phyloP scores from a whole-genome alignment of 2,888 invertebrate genomes.

The Drosophila flavopinicola region DNA sequence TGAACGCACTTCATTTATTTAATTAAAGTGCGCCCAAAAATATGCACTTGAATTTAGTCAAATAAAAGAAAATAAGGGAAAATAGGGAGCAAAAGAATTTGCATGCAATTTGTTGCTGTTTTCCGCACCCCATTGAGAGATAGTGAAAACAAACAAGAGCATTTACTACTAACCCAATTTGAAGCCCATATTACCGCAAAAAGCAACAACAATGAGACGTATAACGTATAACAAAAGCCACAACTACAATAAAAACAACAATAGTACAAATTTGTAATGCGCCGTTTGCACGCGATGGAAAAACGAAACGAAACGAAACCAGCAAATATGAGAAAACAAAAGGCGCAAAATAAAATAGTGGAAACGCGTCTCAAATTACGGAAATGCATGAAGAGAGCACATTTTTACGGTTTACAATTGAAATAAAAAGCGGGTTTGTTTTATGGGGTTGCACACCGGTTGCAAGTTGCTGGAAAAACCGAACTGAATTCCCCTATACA shows the following conservation, averaged over 20 bases:
- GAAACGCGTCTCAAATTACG: slow-evolving; percentile 64
- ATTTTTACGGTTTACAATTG: slow-evolving; percentile 31
- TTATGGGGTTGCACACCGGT: slow-evolving; percentile 6
- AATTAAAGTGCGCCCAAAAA: slow-evolving; percentile 36
- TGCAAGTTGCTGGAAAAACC: slow-evolving; percentile 6
- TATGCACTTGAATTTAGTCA: slow-evolving; percentile 22
- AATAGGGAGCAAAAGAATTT: slow-evolving; percentile 22
- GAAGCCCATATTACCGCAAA: slow-evolving; percentile 36
- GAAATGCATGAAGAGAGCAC: slow-evolving; percentile 60
- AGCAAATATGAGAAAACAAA: slow-evolving; percentile 61
- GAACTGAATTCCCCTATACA: slow-evolving; percentile 4
- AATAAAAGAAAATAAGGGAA: background rate
- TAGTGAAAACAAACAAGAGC: slow-evolving; percentile 57
- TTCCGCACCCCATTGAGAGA: slow-evolving; percentile 17
- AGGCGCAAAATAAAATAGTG: slow-evolving; percentile 59
- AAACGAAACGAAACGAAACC: slow-evolving; percentile 14
- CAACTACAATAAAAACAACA: slow-evolving; percentile 10
- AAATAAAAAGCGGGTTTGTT: slow-evolving; percentile 7
- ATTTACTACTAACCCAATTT: slow-evolving; percentile 72
- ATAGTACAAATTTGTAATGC: slow-evolving; percentile 33
- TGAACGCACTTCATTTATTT: slow-evolving; percentile 19
- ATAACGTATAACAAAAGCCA: slow-evolving; percentile 13
- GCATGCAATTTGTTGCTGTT: slow-evolving; percentile 19
- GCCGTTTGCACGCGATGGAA: slow-evolving; percentile 55
- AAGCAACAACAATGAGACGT: slow-evolving; percentile 20